phyloP scores from a whole-genome alignment of 2,888 invertebrate species.

The Trissolcus brochymenae region DNA sequence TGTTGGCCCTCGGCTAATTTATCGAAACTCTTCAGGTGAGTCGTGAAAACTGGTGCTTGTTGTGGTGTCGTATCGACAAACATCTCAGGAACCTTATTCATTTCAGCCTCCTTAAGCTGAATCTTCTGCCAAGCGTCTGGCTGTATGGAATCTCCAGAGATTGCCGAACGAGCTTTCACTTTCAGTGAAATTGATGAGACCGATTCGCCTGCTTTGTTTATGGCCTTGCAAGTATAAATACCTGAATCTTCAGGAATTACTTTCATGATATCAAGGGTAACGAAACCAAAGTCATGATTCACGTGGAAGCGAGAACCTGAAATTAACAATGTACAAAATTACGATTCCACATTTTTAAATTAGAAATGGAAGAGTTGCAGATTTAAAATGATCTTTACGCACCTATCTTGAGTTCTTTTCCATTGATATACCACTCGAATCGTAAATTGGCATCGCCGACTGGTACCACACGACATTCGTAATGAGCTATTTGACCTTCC shows the following conservation, averaged over 20 bases:
- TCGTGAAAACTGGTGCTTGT: constrained; percentile 97
- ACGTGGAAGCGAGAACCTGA: constrained; percentile 91
- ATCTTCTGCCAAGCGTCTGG: constrained; percentile 96
- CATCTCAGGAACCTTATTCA: constrained; percentile 93
- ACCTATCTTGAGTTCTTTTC: constrained; percentile 94
- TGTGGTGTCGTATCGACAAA: constrained; percentile 90
- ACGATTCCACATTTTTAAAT: too few species aligned
- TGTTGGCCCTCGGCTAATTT: constrained; percentile 91
- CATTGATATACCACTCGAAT: constrained; percentile 97
- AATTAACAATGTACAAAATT: background rate
- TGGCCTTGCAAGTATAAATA: constrained; percentile 94
- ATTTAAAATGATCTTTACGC: constrained; percentile 64
- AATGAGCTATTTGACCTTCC: constrained; percentile 94
- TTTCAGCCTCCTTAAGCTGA: constrained; percentile 92
- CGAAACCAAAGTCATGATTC: constrained; percentile 95
- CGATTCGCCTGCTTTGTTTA: constrained; percentile 95
- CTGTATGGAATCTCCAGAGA: constrained; percentile 89
- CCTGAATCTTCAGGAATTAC: constrained; percentile 94
- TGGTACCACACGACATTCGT: constrained; percentile 93
- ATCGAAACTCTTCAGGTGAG: constrained; percentile 90
- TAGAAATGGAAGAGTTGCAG: background rate
- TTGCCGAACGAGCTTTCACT: constrained; percentile 88
- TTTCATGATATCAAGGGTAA: constrained; percentile 92
- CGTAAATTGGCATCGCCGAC: constrained; percentile 94
- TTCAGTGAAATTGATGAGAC: constrained; percentile 93